Base-by-base conservation (phyloP, 2,888 invertebrate genomes). In the Drosophila prolongata region DNA sequence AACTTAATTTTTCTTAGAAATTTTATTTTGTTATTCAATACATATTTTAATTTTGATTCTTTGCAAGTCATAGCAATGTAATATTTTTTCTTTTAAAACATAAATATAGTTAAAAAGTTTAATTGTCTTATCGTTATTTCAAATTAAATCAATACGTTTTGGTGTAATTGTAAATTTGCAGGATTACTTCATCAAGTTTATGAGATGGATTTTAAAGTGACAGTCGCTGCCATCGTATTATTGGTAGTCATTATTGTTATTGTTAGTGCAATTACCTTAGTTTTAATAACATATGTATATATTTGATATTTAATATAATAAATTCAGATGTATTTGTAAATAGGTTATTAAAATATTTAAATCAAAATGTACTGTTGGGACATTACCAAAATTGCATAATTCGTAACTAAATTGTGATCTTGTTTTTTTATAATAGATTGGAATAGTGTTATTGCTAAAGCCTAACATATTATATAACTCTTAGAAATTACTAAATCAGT, bases 171-270 rank as follows among this genome's bases (percentile, higher is more conserved):
- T 83, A 84, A 87, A 88, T 90, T 92, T 92, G 81, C 91, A 92
- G 91, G 91, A 92, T 75, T 92, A 90, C 90, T 90, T 91, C 90
- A 90, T 91, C 90, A 92, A 91, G 90, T 91, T 92, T 83, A 90
- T 92, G 90, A 91, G 91, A 87, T 92, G 91, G 91, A 92, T 92
- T 78, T 91, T 92, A 91, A 92, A 92, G 89, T 91, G 90, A 85
- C 90, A 90, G 83, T 89, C 75, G 86, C 89, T 86, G 87, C 88
- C 83, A 84, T 87, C 87, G 82, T 82, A 89, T 86, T 87, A 82
- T 72, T 90, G 89, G 84, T 90, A 85, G 84, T 90, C 80, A 77
- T 80, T 78, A 84, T 84, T 65, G 68, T 85, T 75, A 81, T 78
- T 71, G 78, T 90, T 76, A 87, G 87, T 80, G 76, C 82, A 75